Conservation (phyloP, 1,140 invertebrate genomes). For the Leptonema lineaticorne region DNA sequence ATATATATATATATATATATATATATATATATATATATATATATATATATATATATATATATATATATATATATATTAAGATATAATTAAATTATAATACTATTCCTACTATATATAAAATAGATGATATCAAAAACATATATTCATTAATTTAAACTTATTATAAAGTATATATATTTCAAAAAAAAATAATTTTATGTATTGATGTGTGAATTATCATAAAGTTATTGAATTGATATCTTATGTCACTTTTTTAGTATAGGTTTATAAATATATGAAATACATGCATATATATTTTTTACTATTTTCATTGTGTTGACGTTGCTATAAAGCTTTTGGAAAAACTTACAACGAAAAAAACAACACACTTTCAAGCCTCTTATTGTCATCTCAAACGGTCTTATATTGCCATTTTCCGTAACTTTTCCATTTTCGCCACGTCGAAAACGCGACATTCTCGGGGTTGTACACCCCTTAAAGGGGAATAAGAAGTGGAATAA, state of each 20-base stretch:
- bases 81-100: no score
- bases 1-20: neutral
- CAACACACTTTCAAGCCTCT: neutral
- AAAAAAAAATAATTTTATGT: no score
- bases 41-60: neutral
- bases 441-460: neutral
- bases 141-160: no score
- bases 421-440: conserved; percentile 6
- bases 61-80: neutral
- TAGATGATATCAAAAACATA: no score
- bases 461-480: neutral
- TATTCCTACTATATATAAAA: no score
- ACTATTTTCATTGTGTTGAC: conserved; percentile 1
- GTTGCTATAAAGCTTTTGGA: neutral
- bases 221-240: no score
- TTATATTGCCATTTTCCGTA: conserved; percentile 16
- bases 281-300: neutral
- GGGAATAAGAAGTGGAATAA: no score
- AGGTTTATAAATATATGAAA: no score
- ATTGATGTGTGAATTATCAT: no score
- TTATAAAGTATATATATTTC: no score
- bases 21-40: neutral
- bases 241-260: no score
- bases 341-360: conserved; percentile 9
- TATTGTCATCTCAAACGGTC: conserved; percentile 13